A percentile compares a stretch with the other conserved stretches of the same genome.
Evolutionary conservation across 2,888 invertebrate species (phyloP).

Genomic region (Tiliacea aurago): DNA sequence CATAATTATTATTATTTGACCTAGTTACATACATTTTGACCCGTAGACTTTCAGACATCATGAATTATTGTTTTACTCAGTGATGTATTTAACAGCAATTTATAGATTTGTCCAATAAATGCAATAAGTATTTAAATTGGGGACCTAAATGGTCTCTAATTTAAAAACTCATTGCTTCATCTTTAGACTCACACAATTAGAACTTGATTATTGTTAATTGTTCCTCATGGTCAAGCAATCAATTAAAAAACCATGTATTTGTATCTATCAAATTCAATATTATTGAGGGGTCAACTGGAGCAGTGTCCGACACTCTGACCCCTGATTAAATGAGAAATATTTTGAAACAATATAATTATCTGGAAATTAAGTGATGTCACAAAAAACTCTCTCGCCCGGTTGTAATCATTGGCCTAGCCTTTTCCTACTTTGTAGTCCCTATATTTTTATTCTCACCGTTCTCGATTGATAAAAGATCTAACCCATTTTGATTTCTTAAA

Average conservation of each 20-base stretch:
- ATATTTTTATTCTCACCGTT: no score
- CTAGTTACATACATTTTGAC: conserved; percentile 28
- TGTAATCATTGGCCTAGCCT: not conserved
- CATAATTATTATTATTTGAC: conserved; percentile 5
- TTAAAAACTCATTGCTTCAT: not conserved
- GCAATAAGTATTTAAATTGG: not conserved
- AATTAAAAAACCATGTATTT: conserved; percentile 20
- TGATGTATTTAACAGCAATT: no score
- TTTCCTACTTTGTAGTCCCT: not conserved
- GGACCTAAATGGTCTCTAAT: not conserved
- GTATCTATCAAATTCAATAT: not conserved
- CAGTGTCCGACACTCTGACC: not conserved
- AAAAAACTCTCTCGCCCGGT: not conserved
- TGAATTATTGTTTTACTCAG: not conserved
- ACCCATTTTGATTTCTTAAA: no score
- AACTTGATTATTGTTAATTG: conserved; percentile 8
- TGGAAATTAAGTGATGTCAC: not conserved
- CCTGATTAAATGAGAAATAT: not conserved
- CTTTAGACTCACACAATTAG: not conserved
- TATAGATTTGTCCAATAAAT: no score
- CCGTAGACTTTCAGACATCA: conserved; percentile 9
- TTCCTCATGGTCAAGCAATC: conserved; percentile 26
- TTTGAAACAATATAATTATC: no score
- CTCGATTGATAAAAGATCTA: no score
- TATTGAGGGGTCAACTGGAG: conserved; percentile 23